Percentiles rank a stretch among this genome's conserved stretches.
phyloP scores from a whole-genome alignment of 2,888 invertebrate species.

The Hetaerina titia region DNA sequence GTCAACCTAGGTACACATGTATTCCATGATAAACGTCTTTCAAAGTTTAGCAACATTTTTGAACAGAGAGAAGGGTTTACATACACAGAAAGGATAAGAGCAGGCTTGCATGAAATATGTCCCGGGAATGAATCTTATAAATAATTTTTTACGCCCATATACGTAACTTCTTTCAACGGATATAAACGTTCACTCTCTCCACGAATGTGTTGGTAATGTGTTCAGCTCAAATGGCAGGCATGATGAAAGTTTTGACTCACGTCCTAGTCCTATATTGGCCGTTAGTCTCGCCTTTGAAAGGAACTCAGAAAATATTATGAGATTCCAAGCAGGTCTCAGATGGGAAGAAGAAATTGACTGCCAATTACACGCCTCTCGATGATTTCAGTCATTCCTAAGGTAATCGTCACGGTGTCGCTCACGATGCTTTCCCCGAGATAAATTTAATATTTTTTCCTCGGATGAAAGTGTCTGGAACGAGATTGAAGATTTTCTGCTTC shows the following conservation, averaged over 20 bases:
- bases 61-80: too few relatives aligned
- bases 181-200: too few relatives aligned
- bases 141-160: too few relatives aligned
- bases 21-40: too few relatives aligned
- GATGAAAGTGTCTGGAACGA: constrained; percentile 43
- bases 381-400: neutral
- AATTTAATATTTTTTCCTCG: neutral
- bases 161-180: too few relatives aligned
- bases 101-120: too few relatives aligned
- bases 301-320: neutral
- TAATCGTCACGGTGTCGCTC: constrained; percentile 43
- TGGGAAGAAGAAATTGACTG: constrained; percentile 30
- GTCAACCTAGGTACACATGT: too few relatives aligned
- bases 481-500: constrained; percentile 27
- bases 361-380: constrained; percentile 54
- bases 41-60: too few relatives aligned
- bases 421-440: neutral
- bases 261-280: neutral
- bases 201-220: neutral
- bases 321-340: neutral
- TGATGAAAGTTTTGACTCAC: neutral
- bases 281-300: neutral
- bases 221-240: neutral
- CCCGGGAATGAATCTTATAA: too few relatives aligned
- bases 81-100: too few relatives aligned